A percentile compares a stretch with the other conserved stretches of the same genome.
Conservation (phyloP, 2,113 vertebrate species). For the Hiodon alosoides region DNA sequence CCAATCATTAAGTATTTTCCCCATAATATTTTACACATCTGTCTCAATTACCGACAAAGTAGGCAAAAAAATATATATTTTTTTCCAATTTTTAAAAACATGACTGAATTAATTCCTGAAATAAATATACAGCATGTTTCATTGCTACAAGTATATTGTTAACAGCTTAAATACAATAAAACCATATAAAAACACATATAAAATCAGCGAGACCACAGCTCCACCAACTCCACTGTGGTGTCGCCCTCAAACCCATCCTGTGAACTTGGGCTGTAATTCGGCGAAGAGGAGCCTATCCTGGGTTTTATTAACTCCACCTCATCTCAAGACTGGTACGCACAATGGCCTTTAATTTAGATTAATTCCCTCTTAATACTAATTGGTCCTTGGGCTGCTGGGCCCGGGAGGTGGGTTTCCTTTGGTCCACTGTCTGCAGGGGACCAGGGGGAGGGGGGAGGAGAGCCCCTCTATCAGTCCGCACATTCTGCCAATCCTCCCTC, state of each 20-base stretch:
- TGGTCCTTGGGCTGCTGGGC: slow-evolving; percentile 62
- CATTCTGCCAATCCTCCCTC: slow-evolving; percentile 62
- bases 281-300: slow-evolving; percentile 48
- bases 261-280: slow-evolving; percentile 12
- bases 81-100: no score
- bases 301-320: slow-evolving; percentile 60
- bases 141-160: no score
- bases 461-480: slow-evolving; percentile 64
- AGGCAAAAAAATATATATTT: neutral
- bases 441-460: slow-evolving; percentile 54
- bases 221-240: neutral
- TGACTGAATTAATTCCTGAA: no score
- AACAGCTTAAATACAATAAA: no score
- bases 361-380: slow-evolving; percentile 73
- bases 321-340: slow-evolving; percentile 67
- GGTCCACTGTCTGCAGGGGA: slow-evolving; percentile 61
- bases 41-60: slow-evolving; percentile 1
- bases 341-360: slow-evolving; percentile 66
- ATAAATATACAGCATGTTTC: no score
- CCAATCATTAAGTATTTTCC: slow-evolving; percentile 9
- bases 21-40: slow-evolving; percentile 7
- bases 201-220: no score
- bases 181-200: neutral
- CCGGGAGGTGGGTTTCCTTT: slow-evolving; percentile 57
- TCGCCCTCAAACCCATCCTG: no score